phyloP scores from a whole-genome alignment of 2,113 vertebrate genomes.

The Tyto alba region DNA sequence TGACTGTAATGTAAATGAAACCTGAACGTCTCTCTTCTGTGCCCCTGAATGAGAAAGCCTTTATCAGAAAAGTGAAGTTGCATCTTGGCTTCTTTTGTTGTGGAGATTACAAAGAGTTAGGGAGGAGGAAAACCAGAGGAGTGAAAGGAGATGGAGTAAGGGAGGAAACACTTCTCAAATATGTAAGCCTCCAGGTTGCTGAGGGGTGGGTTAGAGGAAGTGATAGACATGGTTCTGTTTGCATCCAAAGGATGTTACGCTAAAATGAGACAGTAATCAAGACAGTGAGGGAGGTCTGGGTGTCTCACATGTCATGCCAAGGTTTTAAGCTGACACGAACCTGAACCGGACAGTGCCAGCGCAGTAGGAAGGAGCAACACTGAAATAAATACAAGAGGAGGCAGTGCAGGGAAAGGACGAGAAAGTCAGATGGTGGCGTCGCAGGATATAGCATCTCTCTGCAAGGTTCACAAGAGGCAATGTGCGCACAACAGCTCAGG shows the following conservation, averaged over 20 bases:
- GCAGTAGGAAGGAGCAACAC: neutral
- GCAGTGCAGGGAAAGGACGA: neutral
- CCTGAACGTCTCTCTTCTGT: neutral
- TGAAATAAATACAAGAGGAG: neutral
- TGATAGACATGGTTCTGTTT: neutral
- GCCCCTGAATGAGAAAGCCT: neutral
- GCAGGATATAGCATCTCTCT: neutral
- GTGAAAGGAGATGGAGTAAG: neutral
- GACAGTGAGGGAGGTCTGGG: neutral
- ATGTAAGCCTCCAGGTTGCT: neutral
- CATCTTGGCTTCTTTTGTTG: neutral
- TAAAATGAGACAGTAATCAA: neutral
- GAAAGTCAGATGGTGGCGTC: neutral
- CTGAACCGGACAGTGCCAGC: neutral
- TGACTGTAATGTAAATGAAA: neutral
- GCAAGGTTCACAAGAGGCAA: neutral
- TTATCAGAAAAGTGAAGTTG: neutral
- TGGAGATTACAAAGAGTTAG: neutral
- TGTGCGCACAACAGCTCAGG: neutral
- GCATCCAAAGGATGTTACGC: neutral
- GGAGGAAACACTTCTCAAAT: neutral
- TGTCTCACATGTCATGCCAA: neutral
- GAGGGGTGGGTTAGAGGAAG: neutral
- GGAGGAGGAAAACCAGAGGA: neutral
- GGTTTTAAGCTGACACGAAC: neutral